Evolutionary conservation across 2,113 vertebrate species (phyloP).

Genomic region (Anoplopoma fimbria): DNA sequence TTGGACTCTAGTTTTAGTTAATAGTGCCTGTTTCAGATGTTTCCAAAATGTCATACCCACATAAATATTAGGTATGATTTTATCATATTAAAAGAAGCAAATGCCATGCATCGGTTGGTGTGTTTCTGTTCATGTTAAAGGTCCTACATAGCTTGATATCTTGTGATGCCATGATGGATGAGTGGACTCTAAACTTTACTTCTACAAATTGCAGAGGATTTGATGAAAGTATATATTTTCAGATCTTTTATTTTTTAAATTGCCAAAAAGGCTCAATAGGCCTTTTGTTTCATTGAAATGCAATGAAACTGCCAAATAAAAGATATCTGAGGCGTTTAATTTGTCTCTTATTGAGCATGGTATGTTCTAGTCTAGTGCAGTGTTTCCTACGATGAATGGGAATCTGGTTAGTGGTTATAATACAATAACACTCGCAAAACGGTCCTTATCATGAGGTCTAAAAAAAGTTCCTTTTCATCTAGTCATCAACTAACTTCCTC

Average conservation of each 20-base stretch:
- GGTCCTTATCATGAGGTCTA: constrained; percentile 30
- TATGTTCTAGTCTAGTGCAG: neutral
- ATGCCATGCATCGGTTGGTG: neutral
- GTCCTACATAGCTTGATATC: neutral
- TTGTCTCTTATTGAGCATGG: neutral
- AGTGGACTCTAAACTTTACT: neutral
- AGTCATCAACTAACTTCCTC: constrained; percentile 66
- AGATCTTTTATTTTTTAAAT: neutral
- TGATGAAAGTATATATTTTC: neutral
- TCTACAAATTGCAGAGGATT: neutral
- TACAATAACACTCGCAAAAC: constrained; percentile 23
- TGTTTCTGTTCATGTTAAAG: neutral
- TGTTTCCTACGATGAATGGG: neutral
- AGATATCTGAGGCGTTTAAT: neutral
- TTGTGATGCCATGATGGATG: constrained; percentile 3
- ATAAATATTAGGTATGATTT: neutral
- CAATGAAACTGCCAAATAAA: constrained; percentile 12
- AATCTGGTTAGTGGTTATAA: constrained; percentile 20
- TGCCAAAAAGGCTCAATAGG: neutral
- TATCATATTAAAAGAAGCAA: neutral
- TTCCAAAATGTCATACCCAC: neutral
- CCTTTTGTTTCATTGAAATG: neutral
- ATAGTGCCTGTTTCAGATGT: too few relatives aligned
- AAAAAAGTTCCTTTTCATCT: constrained; percentile 45
- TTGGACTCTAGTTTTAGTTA: too few relatives aligned